Percentiles rank a stretch among this genome's conserved stretches.
These are phyloP conservation scores for Drosophila kikkawai DNA, from an alignment of 1,140 invertebrate genomes.

Conservation along the genomic window DNA sequence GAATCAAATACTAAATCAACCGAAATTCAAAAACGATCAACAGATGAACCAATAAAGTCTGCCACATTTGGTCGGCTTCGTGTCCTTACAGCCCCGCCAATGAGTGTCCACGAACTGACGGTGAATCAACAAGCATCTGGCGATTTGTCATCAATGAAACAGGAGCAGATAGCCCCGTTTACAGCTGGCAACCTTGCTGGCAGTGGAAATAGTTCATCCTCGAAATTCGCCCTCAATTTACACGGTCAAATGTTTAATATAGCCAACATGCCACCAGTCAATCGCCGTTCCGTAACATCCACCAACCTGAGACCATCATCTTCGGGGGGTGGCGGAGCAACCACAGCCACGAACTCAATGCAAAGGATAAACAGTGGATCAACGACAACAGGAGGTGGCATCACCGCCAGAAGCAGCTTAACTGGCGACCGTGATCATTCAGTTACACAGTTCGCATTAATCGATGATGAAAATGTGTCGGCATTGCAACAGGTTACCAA, in stretches of 20 bases:
- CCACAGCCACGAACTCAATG: constrained; percentile 49
- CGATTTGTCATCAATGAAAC: constrained; percentile 17
- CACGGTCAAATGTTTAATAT: constrained; percentile 45
- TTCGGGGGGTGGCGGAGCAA: constrained; percentile 85
- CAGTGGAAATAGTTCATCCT: constrained; percentile 5
- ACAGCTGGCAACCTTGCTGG: constrained; percentile 10
- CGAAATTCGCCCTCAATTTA: constrained; percentile 27
- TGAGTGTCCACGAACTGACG: constrained; percentile 86
- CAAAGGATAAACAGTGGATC: constrained; percentile 85
- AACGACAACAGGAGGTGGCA: constrained; percentile 12
- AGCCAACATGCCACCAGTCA: constrained; percentile 44
- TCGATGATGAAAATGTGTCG: constrained; percentile 96
- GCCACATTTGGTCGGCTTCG: constrained; percentile 87
- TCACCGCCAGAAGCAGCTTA: constrained; percentile 72
- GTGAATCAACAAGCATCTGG: constrained; percentile 12
- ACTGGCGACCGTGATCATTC: constrained; percentile 87
- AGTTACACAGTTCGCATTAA: constrained; percentile 94
- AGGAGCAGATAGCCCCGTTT: constrained; percentile 26
- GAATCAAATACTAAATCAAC: constrained; percentile 22
- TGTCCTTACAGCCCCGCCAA: constrained; percentile 87
- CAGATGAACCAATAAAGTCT: constrained; percentile 75
- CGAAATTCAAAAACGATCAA: constrained; percentile 40
- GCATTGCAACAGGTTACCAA: constrained; percentile 93
- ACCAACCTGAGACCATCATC: constrained; percentile 81
- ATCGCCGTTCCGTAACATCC: constrained; percentile 66